These are phyloP conservation scores for Drosophila orena DNA, from an alignment of 1,140 invertebrate genomes.

Conservation along the genomic window DNA sequence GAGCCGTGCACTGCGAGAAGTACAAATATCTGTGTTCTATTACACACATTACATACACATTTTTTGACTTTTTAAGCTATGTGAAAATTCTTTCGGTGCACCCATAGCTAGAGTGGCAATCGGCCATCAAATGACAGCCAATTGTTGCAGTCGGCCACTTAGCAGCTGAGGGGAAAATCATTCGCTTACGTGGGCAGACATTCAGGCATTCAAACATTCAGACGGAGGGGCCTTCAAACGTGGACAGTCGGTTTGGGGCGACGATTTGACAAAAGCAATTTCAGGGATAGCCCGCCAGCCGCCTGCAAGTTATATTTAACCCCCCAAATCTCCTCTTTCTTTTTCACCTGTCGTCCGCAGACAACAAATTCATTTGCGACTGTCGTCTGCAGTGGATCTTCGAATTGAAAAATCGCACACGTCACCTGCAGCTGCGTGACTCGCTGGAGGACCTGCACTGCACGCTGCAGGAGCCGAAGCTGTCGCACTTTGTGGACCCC, in stretches of 20 bases:
- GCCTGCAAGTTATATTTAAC: constrained; percentile 35
- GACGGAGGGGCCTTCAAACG: too few species aligned
- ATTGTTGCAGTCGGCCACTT: constrained; percentile 80
- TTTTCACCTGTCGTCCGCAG: constrained; percentile 85
- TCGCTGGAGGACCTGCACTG: constrained; percentile 89
- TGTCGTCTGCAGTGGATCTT: constrained; percentile 92
- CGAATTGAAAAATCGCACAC: constrained; percentile 89
- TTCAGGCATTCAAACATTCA: constrained; percentile 2
- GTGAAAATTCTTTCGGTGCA: constrained; percentile 15
- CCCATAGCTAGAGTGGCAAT: constrained; percentile 15
- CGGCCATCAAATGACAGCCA: constrained; percentile 78
- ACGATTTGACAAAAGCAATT: constrained; percentile 79
- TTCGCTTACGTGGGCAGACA: constrained; percentile 53
- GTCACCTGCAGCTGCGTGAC: constrained; percentile 88
- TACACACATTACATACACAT: too few species aligned
- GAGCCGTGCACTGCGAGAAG: constrained; percentile 24
- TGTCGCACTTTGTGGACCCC: constrained; percentile 75
- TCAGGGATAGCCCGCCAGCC: constrained; percentile 34
- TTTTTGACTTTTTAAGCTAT: neutral
- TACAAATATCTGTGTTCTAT: neutral
- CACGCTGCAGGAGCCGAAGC: constrained; percentile 86
- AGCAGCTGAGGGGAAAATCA: constrained; percentile 45
- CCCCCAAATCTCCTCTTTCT: constrained; percentile 7
- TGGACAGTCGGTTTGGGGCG: constrained; percentile 8
- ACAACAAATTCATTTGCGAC: constrained; percentile 92